Conservation (phyloP, 2,113 vertebrate species). For the Hassar affinis region DNA sequence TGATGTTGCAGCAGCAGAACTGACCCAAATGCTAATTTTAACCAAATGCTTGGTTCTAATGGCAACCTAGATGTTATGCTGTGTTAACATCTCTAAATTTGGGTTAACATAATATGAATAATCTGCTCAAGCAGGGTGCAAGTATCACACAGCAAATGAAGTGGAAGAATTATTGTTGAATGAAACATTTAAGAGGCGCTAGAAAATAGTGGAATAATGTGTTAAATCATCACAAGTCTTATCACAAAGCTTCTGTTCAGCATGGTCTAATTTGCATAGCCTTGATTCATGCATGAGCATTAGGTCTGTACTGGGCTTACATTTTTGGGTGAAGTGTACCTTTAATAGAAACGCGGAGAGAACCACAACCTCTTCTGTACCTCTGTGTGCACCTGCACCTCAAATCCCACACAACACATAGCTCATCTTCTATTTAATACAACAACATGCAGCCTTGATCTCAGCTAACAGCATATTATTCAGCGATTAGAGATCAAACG, state of each 20-base stretch:
- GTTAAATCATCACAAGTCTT: background rate
- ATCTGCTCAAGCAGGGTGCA: background rate
- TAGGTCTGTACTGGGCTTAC: background rate
- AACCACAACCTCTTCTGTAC: background rate
- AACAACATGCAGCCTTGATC: conserved; percentile 56
- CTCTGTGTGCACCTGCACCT: background rate
- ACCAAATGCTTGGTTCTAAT: background rate
- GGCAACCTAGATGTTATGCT: background rate
- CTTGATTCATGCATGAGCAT: background rate
- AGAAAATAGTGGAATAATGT: background rate
- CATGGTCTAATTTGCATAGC: conserved; percentile 1
- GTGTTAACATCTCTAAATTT: background rate
- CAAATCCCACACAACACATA: conserved; percentile 26
- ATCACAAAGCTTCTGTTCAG: background rate
- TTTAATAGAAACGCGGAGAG: background rate
- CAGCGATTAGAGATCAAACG: conserved; percentile 60
- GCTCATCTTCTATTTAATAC: conserved; percentile 37
- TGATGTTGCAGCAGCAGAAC: background rate
- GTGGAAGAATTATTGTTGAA: background rate
- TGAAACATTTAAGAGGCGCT: background rate
- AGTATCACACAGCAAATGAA: background rate
- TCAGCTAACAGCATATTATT: conserved; percentile 53
- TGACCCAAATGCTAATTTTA: background rate
- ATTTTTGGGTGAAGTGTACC: background rate
- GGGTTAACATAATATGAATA: background rate